A percentile compares a stretch with the other conserved stretches of the same genome.
Evolutionary conservation across 2,797 vertebrate species (phyloP).

Genomic region (Acrossocheilus wenchowensis): DNA sequence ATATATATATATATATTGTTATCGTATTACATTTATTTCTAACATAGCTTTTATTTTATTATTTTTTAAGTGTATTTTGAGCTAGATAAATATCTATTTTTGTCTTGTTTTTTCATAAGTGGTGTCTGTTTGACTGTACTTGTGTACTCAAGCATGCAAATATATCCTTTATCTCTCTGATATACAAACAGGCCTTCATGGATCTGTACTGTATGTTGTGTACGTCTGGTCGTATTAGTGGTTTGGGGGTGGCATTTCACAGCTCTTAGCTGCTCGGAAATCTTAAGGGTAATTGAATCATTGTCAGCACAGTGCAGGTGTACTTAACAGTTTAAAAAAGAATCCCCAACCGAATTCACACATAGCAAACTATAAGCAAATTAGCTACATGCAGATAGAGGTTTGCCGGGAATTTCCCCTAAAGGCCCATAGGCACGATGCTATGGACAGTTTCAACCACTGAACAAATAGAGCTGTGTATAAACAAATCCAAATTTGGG

Average conservation of each 20-base stretch:
- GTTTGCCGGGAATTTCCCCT: slow-evolving; percentile 57
- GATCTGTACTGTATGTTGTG: not conserved
- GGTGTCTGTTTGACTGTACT: slow-evolving; percentile 37
- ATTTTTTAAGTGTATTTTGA: not conserved
- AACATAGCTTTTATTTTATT: not conserved
- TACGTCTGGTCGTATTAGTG: slow-evolving; percentile 10
- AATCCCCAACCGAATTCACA: slow-evolving; percentile 62
- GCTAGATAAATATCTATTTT: slow-evolving; percentile 9
- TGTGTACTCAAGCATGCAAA: slow-evolving; percentile 54
- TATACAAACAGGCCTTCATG: slow-evolving; percentile 40
- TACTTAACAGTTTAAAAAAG: slow-evolving; percentile 77
- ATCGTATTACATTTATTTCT: not conserved
- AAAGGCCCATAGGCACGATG: slow-evolving; percentile 21
- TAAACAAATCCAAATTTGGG: not conserved
- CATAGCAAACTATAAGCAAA: slow-evolving; percentile 56
- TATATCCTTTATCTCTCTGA: slow-evolving; percentile 41
- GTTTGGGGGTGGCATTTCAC: slow-evolving; percentile 30
- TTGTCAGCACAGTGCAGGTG: slow-evolving; percentile 72
- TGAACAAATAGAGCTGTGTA: slow-evolving; percentile 30
- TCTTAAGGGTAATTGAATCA: slow-evolving; percentile 33
- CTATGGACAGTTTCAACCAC: slow-evolving; percentile 37
- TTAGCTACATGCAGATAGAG: slow-evolving; percentile 51
- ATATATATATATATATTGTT: not conserved
- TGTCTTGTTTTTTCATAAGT: slow-evolving; percentile 18
- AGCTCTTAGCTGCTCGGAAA: not conserved